Percentiles rank a stretch among this genome's conserved stretches.
Evolutionary conservation across 2,888 invertebrate genomes (phyloP).

Genomic region (Brachyptera putata): DNA sequence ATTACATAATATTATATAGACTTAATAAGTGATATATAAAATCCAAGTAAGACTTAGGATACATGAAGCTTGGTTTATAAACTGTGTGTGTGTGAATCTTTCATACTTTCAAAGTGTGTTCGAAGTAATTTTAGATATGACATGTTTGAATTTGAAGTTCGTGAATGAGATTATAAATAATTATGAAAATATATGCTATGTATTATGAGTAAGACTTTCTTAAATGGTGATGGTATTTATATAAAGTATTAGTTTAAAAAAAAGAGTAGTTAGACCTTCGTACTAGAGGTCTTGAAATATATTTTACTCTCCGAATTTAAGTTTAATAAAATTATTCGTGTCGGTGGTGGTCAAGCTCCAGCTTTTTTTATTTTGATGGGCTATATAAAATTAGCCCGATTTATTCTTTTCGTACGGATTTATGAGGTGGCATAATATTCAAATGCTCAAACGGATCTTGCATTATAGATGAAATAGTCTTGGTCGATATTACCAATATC

Average conservation of each 20-base stretch:
- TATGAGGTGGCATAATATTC: too few species aligned
- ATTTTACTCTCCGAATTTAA: not conserved
- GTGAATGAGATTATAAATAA: too few species aligned
- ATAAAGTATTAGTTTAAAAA: slow-evolving; percentile 17
- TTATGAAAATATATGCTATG: not conserved
- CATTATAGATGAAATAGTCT: not conserved
- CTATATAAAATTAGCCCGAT: not conserved
- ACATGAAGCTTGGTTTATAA: slow-evolving; percentile 12
- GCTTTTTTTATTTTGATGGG: not conserved
- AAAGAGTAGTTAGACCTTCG: not conserved
- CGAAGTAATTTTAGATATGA: not conserved
- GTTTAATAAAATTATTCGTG: not conserved
- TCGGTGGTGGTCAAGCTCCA: slow-evolving; percentile 6
- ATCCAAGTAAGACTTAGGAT: slow-evolving; percentile 26
- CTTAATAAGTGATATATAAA: slow-evolving; percentile 26
- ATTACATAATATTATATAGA: not conserved
- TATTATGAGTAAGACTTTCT: slow-evolving; percentile 21
- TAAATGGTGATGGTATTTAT: slow-evolving; percentile 19
- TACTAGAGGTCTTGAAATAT: not conserved
- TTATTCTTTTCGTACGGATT: too few species aligned
- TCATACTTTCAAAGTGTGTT: not conserved
- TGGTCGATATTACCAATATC: too few species aligned
- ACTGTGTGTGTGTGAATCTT: slow-evolving; percentile 23
- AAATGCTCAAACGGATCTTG: too few species aligned
- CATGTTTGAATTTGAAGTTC: not conserved